These are phyloP conservation scores for Saccopteryx bilineata DNA, from an alignment of 2,113 vertebrate genomes.

Conservation along the genomic window DNA sequence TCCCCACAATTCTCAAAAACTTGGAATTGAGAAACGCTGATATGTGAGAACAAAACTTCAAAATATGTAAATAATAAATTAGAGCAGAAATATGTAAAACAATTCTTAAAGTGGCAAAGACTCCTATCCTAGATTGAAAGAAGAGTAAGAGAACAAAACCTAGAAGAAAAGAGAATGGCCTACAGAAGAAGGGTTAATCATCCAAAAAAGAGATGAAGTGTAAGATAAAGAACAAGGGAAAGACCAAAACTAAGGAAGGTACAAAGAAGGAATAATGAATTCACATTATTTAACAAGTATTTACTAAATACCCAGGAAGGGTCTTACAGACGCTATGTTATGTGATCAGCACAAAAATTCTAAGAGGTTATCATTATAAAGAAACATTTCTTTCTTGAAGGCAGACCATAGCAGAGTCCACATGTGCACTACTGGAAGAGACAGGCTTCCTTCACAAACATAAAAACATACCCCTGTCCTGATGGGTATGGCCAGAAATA, in stretches of 20 bases:
- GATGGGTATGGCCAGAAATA: neutral
- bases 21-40: neutral
- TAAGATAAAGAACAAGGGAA: neutral
- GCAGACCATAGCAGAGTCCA: neutral
- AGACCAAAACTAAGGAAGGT: neutral
- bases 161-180: neutral
- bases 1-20: neutral
- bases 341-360: neutral
- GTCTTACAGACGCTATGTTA: neutral
- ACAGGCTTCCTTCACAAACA: neutral
- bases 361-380: neutral
- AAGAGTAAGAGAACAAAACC: neutral
- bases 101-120: neutral
- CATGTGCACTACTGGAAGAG: neutral
- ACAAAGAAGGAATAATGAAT: neutral
- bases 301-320: neutral
- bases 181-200: neutral
- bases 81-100: neutral
- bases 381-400: neutral
- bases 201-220: neutral
- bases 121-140: neutral
- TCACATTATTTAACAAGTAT: neutral
- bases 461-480: neutral
- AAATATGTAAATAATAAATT: neutral
- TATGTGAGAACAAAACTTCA: slow-evolving; percentile 7